phyloP scores from a whole-genome alignment of 2,797 vertebrate genomes.

The Enteromius thamalakanensis region DNA sequence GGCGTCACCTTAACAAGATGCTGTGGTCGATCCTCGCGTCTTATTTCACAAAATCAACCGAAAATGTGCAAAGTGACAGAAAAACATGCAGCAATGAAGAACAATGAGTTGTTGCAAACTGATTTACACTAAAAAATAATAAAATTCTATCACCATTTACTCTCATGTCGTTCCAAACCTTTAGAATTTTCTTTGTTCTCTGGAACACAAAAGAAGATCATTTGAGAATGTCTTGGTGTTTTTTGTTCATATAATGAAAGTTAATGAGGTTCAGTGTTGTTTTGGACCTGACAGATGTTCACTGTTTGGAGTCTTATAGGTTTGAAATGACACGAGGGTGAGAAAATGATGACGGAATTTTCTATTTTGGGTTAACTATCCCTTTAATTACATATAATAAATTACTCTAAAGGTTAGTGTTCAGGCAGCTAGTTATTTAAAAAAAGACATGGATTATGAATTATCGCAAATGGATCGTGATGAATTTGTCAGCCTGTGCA shows the following conservation, averaged over 20 bases:
- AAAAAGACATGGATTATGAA: background rate
- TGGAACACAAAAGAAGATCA: background rate
- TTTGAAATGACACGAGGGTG: background rate
- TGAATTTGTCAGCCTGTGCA: background rate
- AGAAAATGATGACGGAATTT: background rate
- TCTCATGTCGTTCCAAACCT: background rate
- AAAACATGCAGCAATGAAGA: background rate
- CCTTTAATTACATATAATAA: constrained; percentile 11
- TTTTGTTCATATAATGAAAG: background rate
- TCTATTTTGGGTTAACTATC: background rate
- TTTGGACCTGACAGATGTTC: background rate
- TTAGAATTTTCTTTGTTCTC: background rate
- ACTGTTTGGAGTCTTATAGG: background rate
- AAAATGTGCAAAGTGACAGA: constrained; percentile 15
- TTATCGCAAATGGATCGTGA: background rate
- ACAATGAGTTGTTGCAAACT: background rate
- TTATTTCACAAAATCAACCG: constrained; percentile 47
- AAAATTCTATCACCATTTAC: background rate
- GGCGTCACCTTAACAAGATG: constrained; percentile 44
- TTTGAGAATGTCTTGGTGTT: background rate
- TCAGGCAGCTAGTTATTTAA: background rate
- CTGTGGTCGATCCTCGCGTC: constrained; percentile 28
- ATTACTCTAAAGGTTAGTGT: background rate
- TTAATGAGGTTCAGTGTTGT: background rate
- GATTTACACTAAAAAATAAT: background rate